Base-by-base conservation (phyloP, 2,888 invertebrate species). In the Cerceris ruficornis region DNA sequence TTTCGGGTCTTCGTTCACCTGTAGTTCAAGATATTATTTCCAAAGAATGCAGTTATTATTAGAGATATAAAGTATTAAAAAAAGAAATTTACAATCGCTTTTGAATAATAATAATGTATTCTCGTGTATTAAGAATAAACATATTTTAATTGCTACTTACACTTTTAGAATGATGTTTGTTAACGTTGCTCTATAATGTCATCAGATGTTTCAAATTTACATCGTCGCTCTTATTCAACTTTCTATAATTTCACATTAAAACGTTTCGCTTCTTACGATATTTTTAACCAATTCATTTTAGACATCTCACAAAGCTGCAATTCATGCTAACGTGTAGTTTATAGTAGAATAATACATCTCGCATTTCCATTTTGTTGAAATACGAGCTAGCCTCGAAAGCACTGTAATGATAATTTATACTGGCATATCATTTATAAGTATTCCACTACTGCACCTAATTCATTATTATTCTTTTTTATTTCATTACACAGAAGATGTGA, bases 401-500 rank as follows among this genome's bases (percentile, higher is more conserved):
- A 69, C 14, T 11, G 11, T 14, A 50, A 70, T 73, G 42, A 52
- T 65, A 74, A 50, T 54, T 62, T 55, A 28, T 71, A 55, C 42
- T 67, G 46, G 17, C 11, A 7, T 15, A 60, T 65, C 8, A 70
- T 65, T 60, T 72, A 60, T 67, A 66, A 43, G 68, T 71, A 69
- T 62, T 41, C 58, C 67, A 54, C 68, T 80, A 72, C 72, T 49
- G 15, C 52, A 64, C 75, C 84, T 85, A 87, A 87, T 86, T 84
- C 83, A 77, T 81, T 70, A 52, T 86, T 84, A 57, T 85, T 86
- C 73, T 85, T 86, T 86, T 84, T 81, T 75, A 75, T 87, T 87
- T 87, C 77, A 84, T 85, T 83, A 75, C 66, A 71, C 80, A 91
- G 91, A 88, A 71, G 83, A 90, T 79, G 84, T 88, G 78, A 85